These are phyloP conservation scores for Desoria tigrina DNA, from an alignment of 2,888 invertebrate species.

Conservation along the genomic window DNA sequence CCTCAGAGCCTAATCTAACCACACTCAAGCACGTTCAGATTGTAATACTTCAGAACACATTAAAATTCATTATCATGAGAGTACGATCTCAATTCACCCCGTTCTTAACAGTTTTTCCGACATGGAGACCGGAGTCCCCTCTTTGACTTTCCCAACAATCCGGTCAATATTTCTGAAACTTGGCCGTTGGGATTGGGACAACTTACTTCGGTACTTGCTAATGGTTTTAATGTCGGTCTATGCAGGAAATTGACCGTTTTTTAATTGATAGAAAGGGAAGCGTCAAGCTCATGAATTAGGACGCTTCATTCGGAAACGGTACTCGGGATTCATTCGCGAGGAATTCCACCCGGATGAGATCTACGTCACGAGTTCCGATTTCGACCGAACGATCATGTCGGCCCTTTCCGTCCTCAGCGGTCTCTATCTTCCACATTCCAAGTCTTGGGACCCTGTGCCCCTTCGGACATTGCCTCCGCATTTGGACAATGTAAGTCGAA, in stretches of 20 bases:
- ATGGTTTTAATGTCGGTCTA: background rate
- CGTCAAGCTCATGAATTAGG: slow-evolving; percentile 4
- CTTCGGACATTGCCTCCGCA: slow-evolving; percentile 60
- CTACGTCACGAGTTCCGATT: slow-evolving; percentile 68
- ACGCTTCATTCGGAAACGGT: slow-evolving; percentile 3
- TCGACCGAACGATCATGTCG: slow-evolving; percentile 82
- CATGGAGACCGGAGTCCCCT: slow-evolving; percentile 3
- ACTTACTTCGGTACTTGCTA: slow-evolving; percentile 1
- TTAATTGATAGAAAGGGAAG: slow-evolving; percentile 2
- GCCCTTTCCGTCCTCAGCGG: slow-evolving; percentile 79
- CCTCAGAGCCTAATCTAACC: no score
- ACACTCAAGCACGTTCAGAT: no score
- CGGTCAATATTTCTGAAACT: slow-evolving; percentile 1
- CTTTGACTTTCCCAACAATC: slow-evolving; percentile 12
- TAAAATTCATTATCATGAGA: no score
- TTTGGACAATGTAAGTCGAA: slow-evolving; percentile 69
- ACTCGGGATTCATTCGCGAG: background rate
- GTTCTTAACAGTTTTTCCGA: no score
- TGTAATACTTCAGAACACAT: no score
- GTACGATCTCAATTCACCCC: no score
- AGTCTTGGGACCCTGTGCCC: slow-evolving; percentile 55
- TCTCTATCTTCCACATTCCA: slow-evolving; percentile 66
- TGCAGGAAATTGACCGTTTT: slow-evolving; percentile 1
- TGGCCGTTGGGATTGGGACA: slow-evolving; percentile 8
- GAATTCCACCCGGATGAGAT: slow-evolving; percentile 8